Evolutionary conservation across 1,140 invertebrate genomes (phyloP), one percentile per base, ranked within the genome.

Genomic region (Drosophila gunungcola): DNA sequence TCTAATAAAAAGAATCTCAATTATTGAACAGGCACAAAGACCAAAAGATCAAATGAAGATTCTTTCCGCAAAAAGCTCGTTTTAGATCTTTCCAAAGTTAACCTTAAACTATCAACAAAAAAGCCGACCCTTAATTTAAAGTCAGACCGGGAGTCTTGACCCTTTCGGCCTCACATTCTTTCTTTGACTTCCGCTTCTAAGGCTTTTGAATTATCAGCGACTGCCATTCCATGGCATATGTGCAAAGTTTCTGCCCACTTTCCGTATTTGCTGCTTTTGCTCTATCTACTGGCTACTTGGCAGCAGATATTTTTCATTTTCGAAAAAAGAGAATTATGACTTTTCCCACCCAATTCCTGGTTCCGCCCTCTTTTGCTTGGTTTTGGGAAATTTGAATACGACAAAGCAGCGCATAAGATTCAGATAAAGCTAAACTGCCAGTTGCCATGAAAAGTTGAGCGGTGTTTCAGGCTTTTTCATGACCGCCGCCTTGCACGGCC

Each of bases 361-460:
- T 32, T 10, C 38, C 58, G 41, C 60, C 48, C n/a, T 36, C n/a
- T 48, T 65, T 61, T 60, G 52, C 69, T 41, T 72, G 63, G 83
- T 70, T 64, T 73, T 83, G 60, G 51, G 51, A 78, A 86, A 85
- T 85, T 85, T 85, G 81, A 85, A 86, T 85, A 86, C 64, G 63
- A 70, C 82, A 86, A 86, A 81, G 57, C 55, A 62, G 62, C 62
- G 73, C 75, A 85, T 73, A 80, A 80, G 77, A 85, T 85, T 85
- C 73, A 85, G 76, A 84, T 84, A 84, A 73, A 76, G 53, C 53
- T 56, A 60, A 78, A 55, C 80, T 70, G 80, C 43, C 64, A 78
- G 62, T 68, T 81, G 61, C 73, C 74, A 60, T 70, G 55, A 72
- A 52, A 73, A 43, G 55, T 53, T 62, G 49, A 49, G 41, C 67